phyloP scores from a whole-genome alignment of 2,888 invertebrate species.

The Chrysotoxum bicinctum region DNA sequence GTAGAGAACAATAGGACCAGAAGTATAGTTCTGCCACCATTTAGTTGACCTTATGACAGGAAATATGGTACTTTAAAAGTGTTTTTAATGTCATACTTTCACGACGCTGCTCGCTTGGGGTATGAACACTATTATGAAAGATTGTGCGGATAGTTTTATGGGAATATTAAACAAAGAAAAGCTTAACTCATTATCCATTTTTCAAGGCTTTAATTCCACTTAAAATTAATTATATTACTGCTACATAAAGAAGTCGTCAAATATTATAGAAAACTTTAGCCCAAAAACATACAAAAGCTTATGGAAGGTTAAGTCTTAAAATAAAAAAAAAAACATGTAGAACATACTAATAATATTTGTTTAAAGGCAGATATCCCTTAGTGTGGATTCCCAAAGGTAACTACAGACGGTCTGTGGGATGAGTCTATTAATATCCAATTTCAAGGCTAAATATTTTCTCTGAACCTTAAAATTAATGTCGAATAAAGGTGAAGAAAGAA shows the following conservation, averaged over 20 bases:
- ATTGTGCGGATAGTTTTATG: not conserved
- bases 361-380: no score
- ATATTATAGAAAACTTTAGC: not conserved
- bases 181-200: not conserved
- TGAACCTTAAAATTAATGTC: no score
- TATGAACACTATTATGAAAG: not conserved
- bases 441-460: no score
- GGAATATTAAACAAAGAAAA: not conserved
- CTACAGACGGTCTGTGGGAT: no score
- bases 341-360: no score
- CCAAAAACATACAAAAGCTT: no score
- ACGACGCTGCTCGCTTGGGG: not conserved
- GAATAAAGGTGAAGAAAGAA: no score
- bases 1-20: not conserved
- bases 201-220: conserved; percentile 1
- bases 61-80: not conserved
- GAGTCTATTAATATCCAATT: no score
- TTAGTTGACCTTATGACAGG: not conserved
- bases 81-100: not conserved
- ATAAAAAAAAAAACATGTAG: not conserved
- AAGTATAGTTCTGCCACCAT: not conserved
- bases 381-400: no score
- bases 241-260: not conserved
- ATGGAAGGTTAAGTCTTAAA: not conserved
- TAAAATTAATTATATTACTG: conserved; percentile 5